Evolutionary conservation across 2,888 invertebrate species (phyloP), one percentile per base, ranked within the genome.

Genomic region (Cephus sareptanus): DNA sequence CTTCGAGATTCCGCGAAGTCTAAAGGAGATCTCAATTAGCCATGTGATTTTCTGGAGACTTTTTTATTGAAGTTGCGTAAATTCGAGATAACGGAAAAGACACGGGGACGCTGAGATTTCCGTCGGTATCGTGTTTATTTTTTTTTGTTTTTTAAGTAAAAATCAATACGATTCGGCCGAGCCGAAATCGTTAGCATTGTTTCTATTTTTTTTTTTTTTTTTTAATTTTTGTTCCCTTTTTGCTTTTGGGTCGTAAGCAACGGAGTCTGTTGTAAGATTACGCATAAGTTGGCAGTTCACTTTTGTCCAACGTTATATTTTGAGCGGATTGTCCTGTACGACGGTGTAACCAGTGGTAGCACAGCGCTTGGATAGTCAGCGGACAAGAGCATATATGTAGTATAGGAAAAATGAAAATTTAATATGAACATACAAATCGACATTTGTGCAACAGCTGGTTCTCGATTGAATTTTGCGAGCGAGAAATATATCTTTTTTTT

Each of bases 381-480:
- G 56, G 56, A 56, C 56, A 56, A 56, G 56, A 56, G 56, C 56
- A 23, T 56, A 56, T 56, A 56, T 56, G 9, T 56, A 56, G 56
- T 9, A 15, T 56, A 56, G 15, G 23, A 9, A 56, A 9, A 56
- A 56, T 56, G 56, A 56, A 23, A 56, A 56, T 56, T 56, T 23
- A 56, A 56, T 56, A 40, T 6, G 40, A 40, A 40, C 6, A 15
- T 40, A 56, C 56, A 56, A 71, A 74, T 74, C 9, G 74, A 74
- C 74, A 35, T 74, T 74, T 74, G 56, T 56, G 56, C 23, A 74
- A 71, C 34, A 31, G 71, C 33, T 76, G 81, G 83, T 79, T 83
- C 81, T 76, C 76, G 79, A 82, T 79, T 77, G 81, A 83, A 84
- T 83, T 82, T 83, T 79, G 81, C 85, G 77, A 69, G 76, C 74